These are phyloP conservation scores for Arctocebus calabarensis DNA, from an alignment of 2,797 vertebrate species.

Conservation along the genomic window DNA sequence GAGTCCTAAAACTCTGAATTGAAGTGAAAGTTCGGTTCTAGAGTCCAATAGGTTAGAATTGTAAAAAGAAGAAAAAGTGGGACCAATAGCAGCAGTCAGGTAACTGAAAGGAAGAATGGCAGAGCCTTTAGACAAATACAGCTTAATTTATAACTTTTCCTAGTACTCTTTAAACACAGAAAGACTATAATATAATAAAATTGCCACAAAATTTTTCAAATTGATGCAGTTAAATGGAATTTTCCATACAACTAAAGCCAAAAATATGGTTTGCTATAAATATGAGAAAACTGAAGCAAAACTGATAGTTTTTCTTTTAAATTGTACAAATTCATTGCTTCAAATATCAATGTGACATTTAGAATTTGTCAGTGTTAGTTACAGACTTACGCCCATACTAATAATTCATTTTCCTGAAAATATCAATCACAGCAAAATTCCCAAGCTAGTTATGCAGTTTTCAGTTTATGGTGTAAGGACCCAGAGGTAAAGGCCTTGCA, in stretches of 20 bases:
- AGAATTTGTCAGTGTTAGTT: neutral
- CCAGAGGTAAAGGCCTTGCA: neutral
- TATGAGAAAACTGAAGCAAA: neutral
- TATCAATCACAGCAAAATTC: neutral
- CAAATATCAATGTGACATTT: slow-evolving; percentile 13
- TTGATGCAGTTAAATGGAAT: neutral
- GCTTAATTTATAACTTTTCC: neutral
- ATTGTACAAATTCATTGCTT: neutral
- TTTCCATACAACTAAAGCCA: neutral
- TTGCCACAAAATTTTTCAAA: neutral
- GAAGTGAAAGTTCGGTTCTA: neutral
- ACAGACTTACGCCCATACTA: neutral
- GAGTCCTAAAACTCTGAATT: neutral
- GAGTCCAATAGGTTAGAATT: neutral
- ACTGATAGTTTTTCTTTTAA: neutral
- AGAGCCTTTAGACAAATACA: neutral
- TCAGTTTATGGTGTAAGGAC: neutral
- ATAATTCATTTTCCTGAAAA: slow-evolving; percentile 21
- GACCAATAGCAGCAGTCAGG: neutral
- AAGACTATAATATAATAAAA: neutral
- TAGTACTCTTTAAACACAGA: neutral
- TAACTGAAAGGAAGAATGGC: neutral
- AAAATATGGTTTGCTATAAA: neutral
- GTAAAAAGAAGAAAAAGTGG: neutral
- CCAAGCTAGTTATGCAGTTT: slow-evolving; percentile 22